Base-by-base conservation (phyloP, 2,888 invertebrate genomes). In the Drosophila merina region DNA sequence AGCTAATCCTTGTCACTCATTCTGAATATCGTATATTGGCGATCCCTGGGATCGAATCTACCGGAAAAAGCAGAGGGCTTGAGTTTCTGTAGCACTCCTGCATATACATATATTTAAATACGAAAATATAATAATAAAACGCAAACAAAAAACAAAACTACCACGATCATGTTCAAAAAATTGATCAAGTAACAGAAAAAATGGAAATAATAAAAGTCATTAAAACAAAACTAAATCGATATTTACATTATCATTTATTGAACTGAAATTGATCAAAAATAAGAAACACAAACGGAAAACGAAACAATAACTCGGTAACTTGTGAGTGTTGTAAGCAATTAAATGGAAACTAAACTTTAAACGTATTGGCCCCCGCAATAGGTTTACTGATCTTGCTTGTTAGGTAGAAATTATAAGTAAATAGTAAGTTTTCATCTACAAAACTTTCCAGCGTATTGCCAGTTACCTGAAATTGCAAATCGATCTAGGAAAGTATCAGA, bases 41-140 rank as follows among this genome's bases (percentile, higher is more conserved):
- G 20, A 20, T 20, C 20, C 1, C 20, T 20, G 20, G 2, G 20
- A 20, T 20, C 20, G 20, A 20, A 14, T 14, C 14, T 14, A 14
- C 14, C 14, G 14, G 14, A 14, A 14, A 14, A 14, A 20, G 20
- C 20, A 20, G 20, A 2, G 2, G 20, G 20, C 20, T 20, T 20
- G 20, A 20, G 20, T 20, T 20, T 20, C 20, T 20, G 40, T 7
- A 12, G 40, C 36, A 42, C 9, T 42, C 20, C 9, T 20, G 8
- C 14, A 70, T 80, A 85, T 85, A 70, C 84, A 85, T 85, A 84
- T 81, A 81, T 81, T 84, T 84, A 81, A 81, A 79, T 81, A 84
- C 70, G 58, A 51, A 79, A 75, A 70, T 62, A 62, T 38, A 69
- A 73, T 44, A 64, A 60, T 40, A 20, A 47, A 28, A 14, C n/a